Conservation (phyloP, 2,797 vertebrate species). For the Xenops minutus region DNA sequence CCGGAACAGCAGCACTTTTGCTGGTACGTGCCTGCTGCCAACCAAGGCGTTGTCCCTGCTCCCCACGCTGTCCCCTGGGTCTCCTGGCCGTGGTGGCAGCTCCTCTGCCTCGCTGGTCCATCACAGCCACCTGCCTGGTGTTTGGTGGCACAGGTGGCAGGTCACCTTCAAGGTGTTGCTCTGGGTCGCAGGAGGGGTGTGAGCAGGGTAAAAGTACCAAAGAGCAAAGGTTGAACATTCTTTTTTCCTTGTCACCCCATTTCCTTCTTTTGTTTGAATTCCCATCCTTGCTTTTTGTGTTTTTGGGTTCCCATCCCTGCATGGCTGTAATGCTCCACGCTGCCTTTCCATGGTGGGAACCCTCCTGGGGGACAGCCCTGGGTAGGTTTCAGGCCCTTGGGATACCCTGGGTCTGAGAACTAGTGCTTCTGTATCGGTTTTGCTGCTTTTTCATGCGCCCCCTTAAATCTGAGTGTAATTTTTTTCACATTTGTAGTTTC, state of each 20-base stretch:
- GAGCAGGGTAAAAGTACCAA: not conserved
- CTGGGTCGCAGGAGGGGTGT: not conserved
- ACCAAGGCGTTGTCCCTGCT: not conserved
- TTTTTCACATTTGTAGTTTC: not conserved
- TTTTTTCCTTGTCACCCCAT: not conserved
- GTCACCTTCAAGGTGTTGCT: constrained; percentile 7
- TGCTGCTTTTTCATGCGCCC: not conserved
- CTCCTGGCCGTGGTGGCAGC: not conserved
- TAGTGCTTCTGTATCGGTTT: not conserved
- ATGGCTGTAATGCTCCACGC: not conserved
- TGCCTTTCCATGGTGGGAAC: not conserved
- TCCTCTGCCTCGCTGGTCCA: accelerated
- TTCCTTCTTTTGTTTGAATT: not conserved
- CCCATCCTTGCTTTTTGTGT: not conserved
- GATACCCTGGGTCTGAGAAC: not conserved
- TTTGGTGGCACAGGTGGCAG: not conserved
- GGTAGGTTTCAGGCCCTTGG: not conserved
- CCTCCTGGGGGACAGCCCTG: not conserved
- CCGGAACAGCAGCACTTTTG: constrained; percentile 1
- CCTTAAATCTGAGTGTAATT: not conserved
- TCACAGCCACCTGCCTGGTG: accelerated
- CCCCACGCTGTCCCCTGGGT: not conserved
- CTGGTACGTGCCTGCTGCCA: not conserved
- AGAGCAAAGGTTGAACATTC: accelerated
- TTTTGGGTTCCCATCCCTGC: not conserved